Evolutionary conservation across 1,140 invertebrate species (phyloP).

Genomic region (Zelostemma sp.): DNA sequence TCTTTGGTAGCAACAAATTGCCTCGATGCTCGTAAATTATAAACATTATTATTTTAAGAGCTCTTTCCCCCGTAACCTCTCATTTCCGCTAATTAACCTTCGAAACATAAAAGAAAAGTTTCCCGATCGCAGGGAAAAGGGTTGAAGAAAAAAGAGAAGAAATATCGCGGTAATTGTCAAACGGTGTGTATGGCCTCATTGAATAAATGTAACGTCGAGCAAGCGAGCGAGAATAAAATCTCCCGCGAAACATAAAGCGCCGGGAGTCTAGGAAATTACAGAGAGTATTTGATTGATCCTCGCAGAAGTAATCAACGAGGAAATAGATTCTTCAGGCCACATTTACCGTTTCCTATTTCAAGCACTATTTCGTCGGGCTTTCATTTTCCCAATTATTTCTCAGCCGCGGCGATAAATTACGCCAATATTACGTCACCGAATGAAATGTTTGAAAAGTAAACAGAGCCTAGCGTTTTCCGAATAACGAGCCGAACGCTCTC

Average conservation of each 20-base stretch:
- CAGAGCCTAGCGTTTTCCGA: slow-evolving; percentile 17
- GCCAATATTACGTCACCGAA: slow-evolving; percentile 25
- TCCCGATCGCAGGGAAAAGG: no score
- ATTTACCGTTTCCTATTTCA: slow-evolving; percentile 46
- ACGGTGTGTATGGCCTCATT: slow-evolving; percentile 4
- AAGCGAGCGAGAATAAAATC: slow-evolving; percentile 37
- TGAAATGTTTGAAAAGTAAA: slow-evolving; percentile 19
- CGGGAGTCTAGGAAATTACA: slow-evolving; percentile 40
- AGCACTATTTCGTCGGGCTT: slow-evolving; percentile 33
- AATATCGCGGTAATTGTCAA: background rate
- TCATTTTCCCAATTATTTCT: slow-evolving; percentile 46
- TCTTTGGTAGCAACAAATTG: background rate
- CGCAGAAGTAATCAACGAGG: slow-evolving; percentile 47
- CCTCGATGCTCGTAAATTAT: background rate
- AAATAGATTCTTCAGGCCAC: slow-evolving; percentile 46
- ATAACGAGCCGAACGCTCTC: background rate
- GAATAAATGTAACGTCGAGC: slow-evolving; percentile 21
- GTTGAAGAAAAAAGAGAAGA: background rate
- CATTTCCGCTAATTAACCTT: no score
- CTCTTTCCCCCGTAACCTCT: no score
- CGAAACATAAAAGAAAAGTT: no score
- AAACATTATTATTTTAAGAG: no score
- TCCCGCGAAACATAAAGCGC: slow-evolving; percentile 35
- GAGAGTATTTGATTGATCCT: slow-evolving; percentile 46
- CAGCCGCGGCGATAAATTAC: slow-evolving; percentile 37